Evolutionary conservation across 2,797 vertebrate species (phyloP).

Genomic region (Anomalospiza imberbis): DNA sequence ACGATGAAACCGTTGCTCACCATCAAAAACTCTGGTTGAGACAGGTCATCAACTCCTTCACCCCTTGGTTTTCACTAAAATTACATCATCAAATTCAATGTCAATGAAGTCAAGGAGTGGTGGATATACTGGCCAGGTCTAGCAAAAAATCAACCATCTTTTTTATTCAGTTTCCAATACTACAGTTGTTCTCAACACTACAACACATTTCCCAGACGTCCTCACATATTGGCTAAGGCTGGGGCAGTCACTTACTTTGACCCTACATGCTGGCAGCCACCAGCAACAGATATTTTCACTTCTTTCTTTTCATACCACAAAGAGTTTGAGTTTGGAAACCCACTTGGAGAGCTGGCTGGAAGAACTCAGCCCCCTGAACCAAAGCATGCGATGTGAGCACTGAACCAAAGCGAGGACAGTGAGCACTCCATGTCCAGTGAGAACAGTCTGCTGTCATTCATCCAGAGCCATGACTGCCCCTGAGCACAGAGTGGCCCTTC

Average conservation of each 20-base stretch:
- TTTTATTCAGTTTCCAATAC: background rate
- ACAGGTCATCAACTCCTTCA: background rate
- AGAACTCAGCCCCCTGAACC: background rate
- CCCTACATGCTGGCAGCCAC: background rate
- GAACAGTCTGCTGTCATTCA: fast-evolving
- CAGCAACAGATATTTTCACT: background rate
- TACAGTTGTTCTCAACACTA: background rate
- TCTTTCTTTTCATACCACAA: background rate
- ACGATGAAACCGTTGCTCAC: fast-evolving
- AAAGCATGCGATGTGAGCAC: fast-evolving
- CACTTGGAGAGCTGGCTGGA: background rate
- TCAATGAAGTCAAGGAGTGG: background rate
- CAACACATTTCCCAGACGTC: background rate
- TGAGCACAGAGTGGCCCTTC: fast-evolving
- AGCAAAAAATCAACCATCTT: background rate
- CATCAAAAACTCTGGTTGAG: background rate
- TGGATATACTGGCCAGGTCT: background rate
- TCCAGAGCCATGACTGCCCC: fast-evolving
- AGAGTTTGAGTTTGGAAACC: background rate
- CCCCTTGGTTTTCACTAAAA: background rate
- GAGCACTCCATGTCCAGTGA: background rate
- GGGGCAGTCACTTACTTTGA: background rate
- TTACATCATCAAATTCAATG: background rate
- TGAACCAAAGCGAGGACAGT: too few species aligned
- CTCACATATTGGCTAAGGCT: background rate